Evolutionary conservation across 2,888 invertebrate species (phyloP).

Genomic region (Dicyrtomina minuta): DNA sequence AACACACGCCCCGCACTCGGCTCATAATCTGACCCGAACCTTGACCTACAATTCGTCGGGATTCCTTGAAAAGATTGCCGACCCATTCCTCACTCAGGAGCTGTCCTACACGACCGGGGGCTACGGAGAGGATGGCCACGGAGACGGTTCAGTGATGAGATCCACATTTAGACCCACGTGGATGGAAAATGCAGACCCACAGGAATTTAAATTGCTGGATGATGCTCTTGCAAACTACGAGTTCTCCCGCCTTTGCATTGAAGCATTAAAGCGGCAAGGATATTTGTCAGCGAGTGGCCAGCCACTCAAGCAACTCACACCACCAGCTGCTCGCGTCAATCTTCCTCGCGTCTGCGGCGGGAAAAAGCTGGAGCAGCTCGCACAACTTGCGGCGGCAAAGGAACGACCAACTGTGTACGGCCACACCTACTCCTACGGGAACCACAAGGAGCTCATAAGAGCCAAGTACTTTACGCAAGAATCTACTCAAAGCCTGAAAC

Average conservation of each 20-base stretch:
- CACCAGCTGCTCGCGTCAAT: too few species aligned
- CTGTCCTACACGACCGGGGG: slow-evolving; percentile 42
- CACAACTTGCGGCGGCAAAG: not conserved
- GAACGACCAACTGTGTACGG: slow-evolving; percentile 3
- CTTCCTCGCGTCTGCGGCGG: not conserved
- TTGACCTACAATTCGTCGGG: slow-evolving; percentile 43
- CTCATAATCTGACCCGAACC: slow-evolving; percentile 18
- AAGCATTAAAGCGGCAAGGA: not conserved
- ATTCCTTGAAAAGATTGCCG: slow-evolving; percentile 37
- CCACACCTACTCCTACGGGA: slow-evolving; percentile 13
- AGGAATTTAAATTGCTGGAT: not conserved
- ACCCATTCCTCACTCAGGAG: slow-evolving; percentile 39
- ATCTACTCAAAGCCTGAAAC: too few species aligned
- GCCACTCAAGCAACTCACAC: not conserved
- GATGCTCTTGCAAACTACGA: not conserved
- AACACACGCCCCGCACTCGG: slow-evolving; percentile 28
- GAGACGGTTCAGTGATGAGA: slow-evolving; percentile 39
- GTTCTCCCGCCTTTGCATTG: not conserved
- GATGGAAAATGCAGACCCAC: slow-evolving; percentile 19
- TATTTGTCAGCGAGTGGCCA: not conserved
- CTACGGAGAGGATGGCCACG: slow-evolving; percentile 49
- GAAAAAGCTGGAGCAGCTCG: not conserved
- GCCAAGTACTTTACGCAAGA: too few species aligned
- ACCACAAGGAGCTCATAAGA: not conserved
- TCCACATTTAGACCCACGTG: slow-evolving; percentile 42